Percentiles rank a stretch among this genome's conserved stretches.
Conservation (phyloP, 2,113 vertebrate genomes). For the Steatornis caripensis region DNA sequence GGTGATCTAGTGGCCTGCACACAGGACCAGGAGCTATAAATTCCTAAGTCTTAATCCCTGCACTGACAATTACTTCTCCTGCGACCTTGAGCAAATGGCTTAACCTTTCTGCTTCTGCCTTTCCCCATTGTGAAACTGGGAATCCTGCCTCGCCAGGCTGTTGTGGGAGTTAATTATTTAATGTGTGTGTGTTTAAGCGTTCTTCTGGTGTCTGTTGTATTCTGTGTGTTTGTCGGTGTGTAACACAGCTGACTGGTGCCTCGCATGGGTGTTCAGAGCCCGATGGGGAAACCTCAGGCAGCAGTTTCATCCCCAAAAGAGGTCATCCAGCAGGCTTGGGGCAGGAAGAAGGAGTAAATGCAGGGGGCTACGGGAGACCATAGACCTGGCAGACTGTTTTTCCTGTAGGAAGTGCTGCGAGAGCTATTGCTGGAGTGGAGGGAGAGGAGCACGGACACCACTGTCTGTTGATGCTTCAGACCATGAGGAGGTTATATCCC, state of each 20-base stretch:
- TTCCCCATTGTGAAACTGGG: background rate
- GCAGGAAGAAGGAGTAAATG: background rate
- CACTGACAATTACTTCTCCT: constrained; percentile 20
- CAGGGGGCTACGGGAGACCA: background rate
- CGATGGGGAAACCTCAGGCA: background rate
- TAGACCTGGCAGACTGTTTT: background rate
- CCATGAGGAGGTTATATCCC: background rate
- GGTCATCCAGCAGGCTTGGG: background rate
- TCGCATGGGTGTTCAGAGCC: background rate
- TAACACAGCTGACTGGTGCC: background rate
- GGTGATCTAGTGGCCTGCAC: background rate
- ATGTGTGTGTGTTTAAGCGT: background rate
- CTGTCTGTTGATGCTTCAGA: background rate
- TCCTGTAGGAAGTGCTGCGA: background rate
- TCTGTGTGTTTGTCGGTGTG: background rate
- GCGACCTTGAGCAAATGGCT: constrained; percentile 29
- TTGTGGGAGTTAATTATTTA: background rate
- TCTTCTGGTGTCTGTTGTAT: background rate
- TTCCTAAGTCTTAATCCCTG: constrained; percentile 37
- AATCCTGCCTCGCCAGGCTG: background rate
- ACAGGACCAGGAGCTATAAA: constrained; percentile 24
- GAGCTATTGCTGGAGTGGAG: background rate
- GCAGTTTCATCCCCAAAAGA: background rate
- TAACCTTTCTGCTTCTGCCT: constrained; percentile 7
- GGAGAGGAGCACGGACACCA: background rate